Evolutionary conservation across 2,113 vertebrate species (phyloP).

Genomic region (Caloenas nicobarica): DNA sequence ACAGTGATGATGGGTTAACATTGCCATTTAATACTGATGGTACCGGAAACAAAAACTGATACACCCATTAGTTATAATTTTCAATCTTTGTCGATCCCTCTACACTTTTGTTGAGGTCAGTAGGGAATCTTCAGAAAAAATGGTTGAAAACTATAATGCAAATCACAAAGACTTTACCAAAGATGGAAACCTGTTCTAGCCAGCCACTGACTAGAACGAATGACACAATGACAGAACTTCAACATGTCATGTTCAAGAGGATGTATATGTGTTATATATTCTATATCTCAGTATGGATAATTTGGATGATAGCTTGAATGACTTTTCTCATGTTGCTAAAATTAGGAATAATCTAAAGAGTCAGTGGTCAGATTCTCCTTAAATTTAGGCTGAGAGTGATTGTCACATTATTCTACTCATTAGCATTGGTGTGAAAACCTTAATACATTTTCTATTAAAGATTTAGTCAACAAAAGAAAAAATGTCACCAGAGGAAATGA

Average conservation of each 20-base stretch:
- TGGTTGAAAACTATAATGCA: background rate
- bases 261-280: background rate
- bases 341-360: background rate
- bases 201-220: background rate
- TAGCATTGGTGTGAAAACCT: background rate
- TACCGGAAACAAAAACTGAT: background rate
- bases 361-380: background rate
- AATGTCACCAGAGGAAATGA: background rate
- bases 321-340: background rate
- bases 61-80: background rate
- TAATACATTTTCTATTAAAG: background rate
- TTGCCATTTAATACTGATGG: background rate
- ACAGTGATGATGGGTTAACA: background rate
- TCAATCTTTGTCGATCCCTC: background rate
- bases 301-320: background rate
- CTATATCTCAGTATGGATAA: background rate
- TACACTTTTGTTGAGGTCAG: background rate
- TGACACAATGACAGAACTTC: background rate
- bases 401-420: background rate
- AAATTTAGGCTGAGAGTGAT: background rate
- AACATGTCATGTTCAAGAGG: background rate
- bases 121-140: background rate
- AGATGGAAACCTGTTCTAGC: background rate
- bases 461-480: background rate
- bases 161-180: background rate